Evolutionary conservation across 2,888 invertebrate species (phyloP), one percentile per base, ranked within the genome.

Genomic region (Volucella inflata): DNA sequence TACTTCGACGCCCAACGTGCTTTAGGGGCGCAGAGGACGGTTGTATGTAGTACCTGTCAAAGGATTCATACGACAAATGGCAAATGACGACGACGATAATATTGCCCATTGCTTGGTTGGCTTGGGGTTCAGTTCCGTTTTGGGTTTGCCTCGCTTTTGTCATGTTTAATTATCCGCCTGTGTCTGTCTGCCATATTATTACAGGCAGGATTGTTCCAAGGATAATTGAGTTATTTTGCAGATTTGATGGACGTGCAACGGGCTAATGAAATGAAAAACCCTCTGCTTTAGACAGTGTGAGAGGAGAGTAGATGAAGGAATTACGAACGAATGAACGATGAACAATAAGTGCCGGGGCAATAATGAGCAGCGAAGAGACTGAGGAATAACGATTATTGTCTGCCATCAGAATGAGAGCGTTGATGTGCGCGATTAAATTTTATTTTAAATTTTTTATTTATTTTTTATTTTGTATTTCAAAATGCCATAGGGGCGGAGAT

Each of bases 21-120:
- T 44, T n/a, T n/a, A 11, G 3, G n/a, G n/a, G 12, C 44, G 44
- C 4, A n/a, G 0, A 44, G 44, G 44, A n/a, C 4, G 46, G 51
- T 40, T 76, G 81, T 71, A 65, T 59, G n/a, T 81, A 70, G 64
- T 70, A 65, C 64, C 81, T 70, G 70, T 65, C 76, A 65, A 70
- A 70, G 81, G 81, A 70, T 75, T 75, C 50, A 55, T 62, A 42
- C 46, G 53, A 60, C 74, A 62, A 80, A 74, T 70, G 57, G 30
- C 30, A 6, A 30, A 81, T 68, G 67, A 80, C 57, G 51, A 65
- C 51, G 57, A 8, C 30, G 59, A n/a, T 57, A 17, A 9, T 17
- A 3, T 12, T 16, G 44, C 36, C 9, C n/a, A 17, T 30, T 2
- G 10, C n/a, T 40, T 21, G n/a, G 14, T 8, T 46, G 50, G 50